A percentile compares a stretch with the other conserved stretches of the same genome.
phyloP scores from a whole-genome alignment of 2,888 invertebrate genomes.

The Norana najaformis region DNA sequence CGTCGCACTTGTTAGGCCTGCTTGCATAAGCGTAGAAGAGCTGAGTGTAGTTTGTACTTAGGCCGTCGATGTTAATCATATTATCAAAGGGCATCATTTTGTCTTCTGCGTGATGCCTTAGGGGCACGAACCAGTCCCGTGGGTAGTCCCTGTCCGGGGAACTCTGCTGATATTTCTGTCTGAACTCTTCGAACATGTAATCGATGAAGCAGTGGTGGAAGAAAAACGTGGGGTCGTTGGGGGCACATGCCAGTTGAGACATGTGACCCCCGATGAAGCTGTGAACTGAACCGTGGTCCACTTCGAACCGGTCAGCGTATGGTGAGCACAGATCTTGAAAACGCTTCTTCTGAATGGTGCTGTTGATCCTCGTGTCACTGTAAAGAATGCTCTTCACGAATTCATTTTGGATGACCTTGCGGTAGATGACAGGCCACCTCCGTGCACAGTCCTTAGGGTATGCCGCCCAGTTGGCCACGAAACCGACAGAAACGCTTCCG shows the following conservation, averaged over 20 bases:
- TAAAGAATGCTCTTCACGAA: not conserved
- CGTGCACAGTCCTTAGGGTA: not conserved
- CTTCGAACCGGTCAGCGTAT: constrained; percentile 49
- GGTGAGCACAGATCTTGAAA: constrained; percentile 28
- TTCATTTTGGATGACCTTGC: not conserved
- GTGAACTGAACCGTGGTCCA: constrained; percentile 51
- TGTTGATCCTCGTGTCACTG: not conserved
- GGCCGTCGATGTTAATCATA: not conserved
- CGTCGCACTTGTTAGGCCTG: constrained; percentile 31
- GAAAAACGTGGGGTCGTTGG: constrained; percentile 60
- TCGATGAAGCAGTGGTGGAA: constrained; percentile 59
- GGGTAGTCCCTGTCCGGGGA: not conserved
- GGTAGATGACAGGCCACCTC: not conserved
- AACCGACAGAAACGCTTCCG: constrained; percentile 55
- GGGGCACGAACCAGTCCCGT: not conserved
- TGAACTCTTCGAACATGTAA: constrained; percentile 54
- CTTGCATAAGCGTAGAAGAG: constrained; percentile 18
- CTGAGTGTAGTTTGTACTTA: not conserved
- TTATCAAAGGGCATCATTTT: not conserved
- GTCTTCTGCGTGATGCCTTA: not conserved
- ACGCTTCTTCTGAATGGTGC: constrained; percentile 1
- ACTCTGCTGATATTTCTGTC: constrained; percentile 25
- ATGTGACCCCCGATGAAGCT: constrained; percentile 55
- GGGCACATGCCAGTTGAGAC: constrained; percentile 53
- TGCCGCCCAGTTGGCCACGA: constrained; percentile 53